Base-by-base conservation (phyloP, 1,140 invertebrate genomes). In the Andricus grossulariae region DNA sequence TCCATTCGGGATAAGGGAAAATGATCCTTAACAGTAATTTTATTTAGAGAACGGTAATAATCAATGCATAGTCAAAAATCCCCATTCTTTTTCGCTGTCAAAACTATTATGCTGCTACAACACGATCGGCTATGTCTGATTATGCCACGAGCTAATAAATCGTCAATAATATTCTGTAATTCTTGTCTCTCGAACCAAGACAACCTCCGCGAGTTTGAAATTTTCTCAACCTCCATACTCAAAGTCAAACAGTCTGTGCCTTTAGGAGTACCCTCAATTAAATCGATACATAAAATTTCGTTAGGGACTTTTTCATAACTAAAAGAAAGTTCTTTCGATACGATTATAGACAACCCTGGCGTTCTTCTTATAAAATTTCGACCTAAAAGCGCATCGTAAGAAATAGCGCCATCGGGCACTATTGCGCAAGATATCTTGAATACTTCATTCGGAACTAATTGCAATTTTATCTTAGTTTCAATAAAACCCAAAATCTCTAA, bases 401-500 rank as follows among this genome's bases (percentile, higher is more conserved):
- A 21, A 57, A 57, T 57, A 21, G 55, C 12, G 19, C 5, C 25
- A 57, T 57, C 55, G 1, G 55, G 19, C n/a, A 25, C 55, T 11
- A 25, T 18, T 25, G 55, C 55, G 13, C 25, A 57, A 4, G 18
- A 2, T 57, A 32, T 32, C 16, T 60, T 21, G 32, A 60, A 60
- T 12, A 60, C 21, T 32, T 60, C 57, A 15, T 32, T 16, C 5
- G 57, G 57, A 32, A 32, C 1, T 32, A 60, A 16, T 60, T 60
- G 21, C 4, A 60, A 60, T 60, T 60, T 60, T 16, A 60, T 25
- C 25, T 32, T 60, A 60, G 57, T 60, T 60, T 60, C 15, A 15
- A 60, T 32, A 32, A 60, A 60, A 4, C 57, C 57, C 13, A 32
- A 5, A 32, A 60, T 60, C 13, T 60, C 16, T 32, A 60, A 60